Evolutionary conservation across 53 echinoderm and acorn worm genomes (phyloP), one percentile per base, ranked within the genome.

Genomic region (Pentamera pediparva): DNA sequence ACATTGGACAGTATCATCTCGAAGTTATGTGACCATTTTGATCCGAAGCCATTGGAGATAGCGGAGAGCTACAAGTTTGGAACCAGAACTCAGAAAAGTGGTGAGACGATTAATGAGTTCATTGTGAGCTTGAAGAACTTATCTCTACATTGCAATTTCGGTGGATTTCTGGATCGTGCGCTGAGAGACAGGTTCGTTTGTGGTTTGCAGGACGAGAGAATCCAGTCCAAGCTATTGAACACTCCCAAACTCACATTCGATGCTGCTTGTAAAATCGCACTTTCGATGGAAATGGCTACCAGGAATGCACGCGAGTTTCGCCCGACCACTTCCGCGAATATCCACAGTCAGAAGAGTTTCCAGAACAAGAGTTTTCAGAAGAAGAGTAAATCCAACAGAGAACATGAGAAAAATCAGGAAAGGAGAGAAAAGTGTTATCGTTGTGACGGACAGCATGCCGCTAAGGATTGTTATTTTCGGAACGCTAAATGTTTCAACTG

Each of bases 1-100:
- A 11, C 60, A 15, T 80, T 65, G 35, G 59, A 81, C 4, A 51
- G n/a, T 0, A 75, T 82, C 32, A 58, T 76, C 22, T 31, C 39
- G 3, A 65, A 56, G 38, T 37, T 67, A 32, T 22, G 56, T 20
- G 7, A 38, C 4, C 58, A 76, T 75, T 82, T 76, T 53, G 56
- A 57, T 9, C 82, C 82, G 17, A 75, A 65, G 18, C 82, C 75
- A 3, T 27, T 75, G 55, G 65, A 75, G 28, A 82, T 82, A 37
- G 82, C 69, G 24, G 76, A 67, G 27, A 76, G 83, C 57, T 82
- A 55, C 45, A 82, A 82, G 54, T 82, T 82, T 35, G 69, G 76
- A 39, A 76, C 75, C 28, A 59, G 73, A 45, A 41, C 55, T 54
- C 76, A 82, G 56, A 62, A 65, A 26, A 61, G 55, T 12, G 38